Conservation (phyloP, 2,113 vertebrate genomes). For the Lycocorax pyrrhopterus region DNA sequence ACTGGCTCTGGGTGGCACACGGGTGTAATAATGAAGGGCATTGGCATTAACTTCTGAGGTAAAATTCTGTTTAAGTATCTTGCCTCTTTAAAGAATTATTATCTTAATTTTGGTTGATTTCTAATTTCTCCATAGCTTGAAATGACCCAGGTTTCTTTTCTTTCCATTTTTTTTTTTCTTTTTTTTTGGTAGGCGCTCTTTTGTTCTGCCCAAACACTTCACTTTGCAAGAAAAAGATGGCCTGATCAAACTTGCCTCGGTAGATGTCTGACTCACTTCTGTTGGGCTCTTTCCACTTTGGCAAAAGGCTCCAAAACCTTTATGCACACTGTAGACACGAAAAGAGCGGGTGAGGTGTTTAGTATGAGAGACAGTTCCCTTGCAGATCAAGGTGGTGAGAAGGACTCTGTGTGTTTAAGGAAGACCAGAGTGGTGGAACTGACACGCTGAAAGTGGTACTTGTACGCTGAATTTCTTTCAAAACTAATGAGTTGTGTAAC, state of each 20-base stretch:
- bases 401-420: not conserved
- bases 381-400: not conserved
- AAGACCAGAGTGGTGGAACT: not conserved
- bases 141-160: not conserved
- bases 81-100: not conserved
- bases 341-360: not conserved
- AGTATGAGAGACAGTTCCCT: not conserved
- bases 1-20: not conserved
- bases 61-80: not conserved
- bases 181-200: not conserved
- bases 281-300: not conserved
- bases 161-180: not conserved
- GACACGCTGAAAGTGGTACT: not conserved
- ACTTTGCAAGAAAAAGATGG: not conserved
- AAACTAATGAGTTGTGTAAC: not conserved
- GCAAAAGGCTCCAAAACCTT: not conserved
- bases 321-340: not conserved
- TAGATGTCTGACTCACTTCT: not conserved
- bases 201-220: not conserved
- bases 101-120: not conserved
- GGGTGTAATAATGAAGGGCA: not conserved
- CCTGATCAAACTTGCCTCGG: not conserved
- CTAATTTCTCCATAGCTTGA: not conserved
- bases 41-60: accelerated
- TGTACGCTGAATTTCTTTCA: not conserved